Evolutionary conservation across 2,797 vertebrate genomes (phyloP), one percentile per base, ranked within the genome.

Genomic region (Diceros bicornis): DNA sequence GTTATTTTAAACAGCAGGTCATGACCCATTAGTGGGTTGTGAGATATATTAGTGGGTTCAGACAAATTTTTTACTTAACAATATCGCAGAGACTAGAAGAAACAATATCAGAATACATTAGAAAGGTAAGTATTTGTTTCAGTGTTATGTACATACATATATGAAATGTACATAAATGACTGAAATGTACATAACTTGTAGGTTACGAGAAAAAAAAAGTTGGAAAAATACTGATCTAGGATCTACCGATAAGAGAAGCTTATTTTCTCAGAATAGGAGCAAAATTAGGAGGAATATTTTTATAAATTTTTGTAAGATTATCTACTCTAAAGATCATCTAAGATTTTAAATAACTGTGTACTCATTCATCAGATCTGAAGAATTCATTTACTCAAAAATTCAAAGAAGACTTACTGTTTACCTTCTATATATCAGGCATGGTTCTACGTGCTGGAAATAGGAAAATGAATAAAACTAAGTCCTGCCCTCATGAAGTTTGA

Each of bases 251-350:
- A 93, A 95, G 57, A 29, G 29, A 74, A 91, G 64, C 52, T 94
- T 97, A 96, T 81, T 97, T 96, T 97, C 66, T 97, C 32, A 74
- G 21, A 57, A 34, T 84, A 66, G 41, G 23, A 94, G 8, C 9
- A 89, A 95, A 71, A 69, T 32, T 91, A 64, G 32, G 34, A 85
- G 79, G 37, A 90, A 87, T 41, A 66, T 50, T 77, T 94, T 94
- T 64, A 69, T 20, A 37, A 68, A 79, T 27, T 91, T 95, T 89
- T 89, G 9, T 61, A 90, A 75, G 52, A 87, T 82, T 93, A 81
- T 41, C 57, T 79, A 66, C 10, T 78, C 50, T 61, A 82, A 68
- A 92, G 78, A 59, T 85, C 29, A 79, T 55, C 52, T 18, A 89
- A 94, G 32, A 86, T 93, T 83, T 91, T 59, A 94, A 87, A 96